Base-by-base conservation (phyloP, 1,140 invertebrate species). In the Heliconius nattereri region DNA sequence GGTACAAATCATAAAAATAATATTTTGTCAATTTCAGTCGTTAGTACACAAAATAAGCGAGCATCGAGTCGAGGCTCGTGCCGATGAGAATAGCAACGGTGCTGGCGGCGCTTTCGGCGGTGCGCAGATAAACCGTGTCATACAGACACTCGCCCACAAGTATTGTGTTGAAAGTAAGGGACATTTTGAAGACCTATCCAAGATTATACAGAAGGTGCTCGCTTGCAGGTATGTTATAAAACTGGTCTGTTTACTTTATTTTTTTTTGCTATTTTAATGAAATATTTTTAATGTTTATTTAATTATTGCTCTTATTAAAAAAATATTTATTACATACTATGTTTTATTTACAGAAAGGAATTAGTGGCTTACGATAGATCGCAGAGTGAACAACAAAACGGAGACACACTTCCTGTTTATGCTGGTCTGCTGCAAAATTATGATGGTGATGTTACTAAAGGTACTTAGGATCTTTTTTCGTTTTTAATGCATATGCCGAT, bases 161-260 rank as follows among this genome's bases (percentile, higher is more conserved):
- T 99, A 99, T 93, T 98, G 98, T 90, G 97, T 97, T 20, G 99
- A 99, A 84, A 99, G 98, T 90, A 98, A 98, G 89, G 97, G 97
- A 19, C 97, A 98, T 3, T 99, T 99, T 93, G 98, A 99, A 90
- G 98, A 99, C 88, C 95, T 99, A 0, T 99, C 98, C 89, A 98
- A 99, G 94, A 98, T 99, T 74, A 99, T 99, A 77, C 97, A 99
- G 95, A 97, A 97, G 89, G 98, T 99, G 8, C 95, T 98, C 76
- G 98, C 98, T 0, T 98, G 98, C 89, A 96, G 98, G 90, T 95
- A 49, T 77, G 84, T 83, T 37, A 66, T 23, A 66, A 57, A 23
- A 35, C 32, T 35, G 32, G 32, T 57, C 9, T 66, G 23, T 66
- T 13, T 2, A 13, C 54, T 20, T 54, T 20, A 54, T 20, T 5